These are phyloP conservation scores for Synergus gifuensis DNA, from an alignment of 2,888 invertebrate genomes.

Conservation along the genomic window DNA sequence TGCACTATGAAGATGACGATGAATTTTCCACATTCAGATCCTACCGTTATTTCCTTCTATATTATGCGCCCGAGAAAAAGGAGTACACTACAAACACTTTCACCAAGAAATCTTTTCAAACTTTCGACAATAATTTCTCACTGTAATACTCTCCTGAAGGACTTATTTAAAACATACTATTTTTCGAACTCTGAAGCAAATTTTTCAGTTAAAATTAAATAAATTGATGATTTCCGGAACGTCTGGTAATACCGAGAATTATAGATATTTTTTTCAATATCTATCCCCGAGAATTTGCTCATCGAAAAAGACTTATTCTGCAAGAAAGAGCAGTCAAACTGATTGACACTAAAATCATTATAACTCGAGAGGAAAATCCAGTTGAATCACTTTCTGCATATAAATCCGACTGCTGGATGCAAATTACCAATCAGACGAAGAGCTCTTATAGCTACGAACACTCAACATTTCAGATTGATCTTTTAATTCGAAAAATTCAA, in stretches of 20 bases:
- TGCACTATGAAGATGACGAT: constrained; percentile 38
- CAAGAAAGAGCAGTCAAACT: constrained; percentile 17
- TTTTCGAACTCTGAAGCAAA: no score
- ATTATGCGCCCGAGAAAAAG: constrained; percentile 7
- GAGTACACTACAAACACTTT: background rate
- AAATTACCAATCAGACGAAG: constrained; percentile 5
- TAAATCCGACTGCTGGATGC: background rate
- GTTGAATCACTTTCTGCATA: constrained; percentile 13
- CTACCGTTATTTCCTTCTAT: constrained; percentile 19
- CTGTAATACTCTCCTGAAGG: background rate
- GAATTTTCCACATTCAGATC: constrained; percentile 33
- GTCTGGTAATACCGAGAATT: background rate
- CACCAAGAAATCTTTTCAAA: background rate
- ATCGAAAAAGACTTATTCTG: background rate
- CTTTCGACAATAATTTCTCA: background rate
- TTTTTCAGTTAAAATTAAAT: background rate
- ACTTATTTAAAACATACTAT: no score
- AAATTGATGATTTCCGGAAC: background rate
- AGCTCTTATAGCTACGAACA: background rate
- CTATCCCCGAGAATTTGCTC: no score
- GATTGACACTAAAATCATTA: constrained; percentile 27
- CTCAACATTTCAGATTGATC: background rate
- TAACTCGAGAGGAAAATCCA: constrained; percentile 2
- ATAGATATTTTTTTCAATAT: background rate
- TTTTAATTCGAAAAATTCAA: background rate